Evolutionary conservation across 2,797 vertebrate species (phyloP).

Genomic region (Sebastes variabilis): DNA sequence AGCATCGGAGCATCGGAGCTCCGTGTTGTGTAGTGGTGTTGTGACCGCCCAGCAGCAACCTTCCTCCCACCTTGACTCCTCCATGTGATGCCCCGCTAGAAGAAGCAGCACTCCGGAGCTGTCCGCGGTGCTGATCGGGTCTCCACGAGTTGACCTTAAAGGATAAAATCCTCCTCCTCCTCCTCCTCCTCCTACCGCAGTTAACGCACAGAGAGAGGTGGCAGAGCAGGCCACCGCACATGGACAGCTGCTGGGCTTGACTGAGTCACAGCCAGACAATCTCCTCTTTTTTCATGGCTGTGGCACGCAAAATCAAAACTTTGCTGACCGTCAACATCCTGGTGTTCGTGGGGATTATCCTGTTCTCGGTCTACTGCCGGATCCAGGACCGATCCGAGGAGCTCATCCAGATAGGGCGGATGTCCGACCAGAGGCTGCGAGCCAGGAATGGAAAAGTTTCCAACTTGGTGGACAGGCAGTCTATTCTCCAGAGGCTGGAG

Average conservation of each 20-base stretch:
- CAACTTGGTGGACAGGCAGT: conserved; percentile 89
- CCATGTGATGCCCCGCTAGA: conserved; percentile 39
- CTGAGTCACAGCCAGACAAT: conserved; percentile 75
- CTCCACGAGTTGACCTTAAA: conserved; percentile 49
- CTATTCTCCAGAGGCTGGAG: conserved; percentile 95
- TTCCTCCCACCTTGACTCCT: conserved; percentile 38
- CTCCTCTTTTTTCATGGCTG: conserved; percentile 90
- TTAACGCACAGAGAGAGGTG: conserved; percentile 28
- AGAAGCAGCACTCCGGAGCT: conserved; percentile 58
- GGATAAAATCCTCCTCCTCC: background rate
- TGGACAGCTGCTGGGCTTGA: conserved; percentile 78
- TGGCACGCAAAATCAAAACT: conserved; percentile 98
- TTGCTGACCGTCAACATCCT: conserved; percentile 98
- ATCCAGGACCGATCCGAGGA: conserved; percentile 94
- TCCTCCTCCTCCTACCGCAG: background rate
- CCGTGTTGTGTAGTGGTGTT: too few relatives aligned
- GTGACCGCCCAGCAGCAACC: conserved; percentile 17
- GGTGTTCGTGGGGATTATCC: conserved; percentile 95
- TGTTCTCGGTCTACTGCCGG: conserved; percentile 98
- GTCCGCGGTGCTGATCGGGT: conserved; percentile 82
- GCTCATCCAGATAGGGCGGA: conserved; percentile 89
- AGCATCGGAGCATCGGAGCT: too few relatives aligned
- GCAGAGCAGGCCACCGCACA: conserved; percentile 58
- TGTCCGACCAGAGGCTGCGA: conserved; percentile 88
- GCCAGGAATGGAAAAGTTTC: conserved; percentile 88